A percentile compares a stretch with the other conserved stretches of the same genome.
These are phyloP conservation scores for Okamejei kenojei DNA, from an alignment of 2,797 vertebrate genomes.

Conservation along the genomic window DNA sequence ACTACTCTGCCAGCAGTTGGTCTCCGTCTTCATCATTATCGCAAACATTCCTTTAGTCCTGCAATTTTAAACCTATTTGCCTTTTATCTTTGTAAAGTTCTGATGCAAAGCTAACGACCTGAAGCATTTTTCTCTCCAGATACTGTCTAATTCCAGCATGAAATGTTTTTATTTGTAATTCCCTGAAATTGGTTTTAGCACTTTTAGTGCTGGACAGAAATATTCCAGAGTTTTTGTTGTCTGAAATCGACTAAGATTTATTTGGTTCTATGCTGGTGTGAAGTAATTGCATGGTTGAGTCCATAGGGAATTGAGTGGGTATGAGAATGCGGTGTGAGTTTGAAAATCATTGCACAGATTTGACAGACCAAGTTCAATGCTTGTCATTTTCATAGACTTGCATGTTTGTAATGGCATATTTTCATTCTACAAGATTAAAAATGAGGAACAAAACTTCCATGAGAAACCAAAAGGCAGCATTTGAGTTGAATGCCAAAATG, in stretches of 20 bases:
- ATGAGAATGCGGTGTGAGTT: not conserved
- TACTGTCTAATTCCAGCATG: too few species aligned
- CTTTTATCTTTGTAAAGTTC: too few species aligned
- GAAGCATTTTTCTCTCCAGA: too few species aligned
- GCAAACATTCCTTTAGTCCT: too few species aligned
- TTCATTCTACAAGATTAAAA: not conserved
- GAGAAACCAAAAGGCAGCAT: not conserved
- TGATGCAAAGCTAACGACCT: too few species aligned
- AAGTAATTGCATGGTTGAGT: not conserved
- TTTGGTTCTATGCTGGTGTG: not conserved
- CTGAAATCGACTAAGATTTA: not conserved
- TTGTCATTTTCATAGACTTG: not conserved
- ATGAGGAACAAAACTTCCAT: not conserved
- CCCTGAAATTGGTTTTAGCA: not conserved
- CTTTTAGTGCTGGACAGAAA: not conserved
- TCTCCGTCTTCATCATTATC: too few species aligned
- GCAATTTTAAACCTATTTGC: too few species aligned
- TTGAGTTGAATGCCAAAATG: not conserved
- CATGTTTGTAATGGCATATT: not conserved
- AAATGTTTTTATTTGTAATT: too few species aligned
- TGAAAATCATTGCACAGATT: not conserved
- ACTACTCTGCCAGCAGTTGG: too few species aligned
- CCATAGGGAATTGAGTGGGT: not conserved
- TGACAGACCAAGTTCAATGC: not conserved
- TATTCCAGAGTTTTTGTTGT: not conserved